Evolutionary conservation across 1,140 invertebrate species (phyloP), one percentile per base, ranked within the genome.

Genomic region (Liolophura sinensis): DNA sequence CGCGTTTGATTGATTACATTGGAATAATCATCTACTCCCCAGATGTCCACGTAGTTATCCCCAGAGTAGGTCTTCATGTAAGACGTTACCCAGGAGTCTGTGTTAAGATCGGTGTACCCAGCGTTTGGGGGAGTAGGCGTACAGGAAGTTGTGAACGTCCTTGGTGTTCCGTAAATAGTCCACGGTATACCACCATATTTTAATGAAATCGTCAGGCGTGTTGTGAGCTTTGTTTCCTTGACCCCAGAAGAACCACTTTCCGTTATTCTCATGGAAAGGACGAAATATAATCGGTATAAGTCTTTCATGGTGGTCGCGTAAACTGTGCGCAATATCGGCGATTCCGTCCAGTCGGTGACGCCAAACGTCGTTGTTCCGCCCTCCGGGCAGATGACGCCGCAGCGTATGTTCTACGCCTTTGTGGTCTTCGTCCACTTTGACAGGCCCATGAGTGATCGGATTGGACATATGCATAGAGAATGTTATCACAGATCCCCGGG

Each of bases 241-340:
- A 20, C 55, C 55, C 60, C 60, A 61, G 20, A 31, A 61, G 20
- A 61, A 61, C 60, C 60, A 61, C 11, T 27, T 46, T 14, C 60
- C 60, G 25, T 61, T 61, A 25, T 49, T n/a, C 24, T 61, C 60
- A 22, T 61, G 60, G n/a, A 49, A 49, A 24, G 40, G 40, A 46
- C 63, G 51, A 31, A 64, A 64, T 12, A 64, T 57, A 16, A 64
- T 31, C 14, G 63, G 63, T 22, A 64, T 64, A 18, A 24, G 27
- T 22, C 46, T 54, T 31, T 52, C 54, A 9, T 57, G 27, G 22
- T 18, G 47, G 40, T 64, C 63, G 20, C 22, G 46, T 18, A 55
- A 56, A 18, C 31, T 40, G 25, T 57, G 51, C 5, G 54, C 63
- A 27, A 25, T 57, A 20, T 20, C 52, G 18, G 63, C 63, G 25